Conservation (phyloP, 2,797 vertebrate species). For the Cossypha dichroa region DNA sequence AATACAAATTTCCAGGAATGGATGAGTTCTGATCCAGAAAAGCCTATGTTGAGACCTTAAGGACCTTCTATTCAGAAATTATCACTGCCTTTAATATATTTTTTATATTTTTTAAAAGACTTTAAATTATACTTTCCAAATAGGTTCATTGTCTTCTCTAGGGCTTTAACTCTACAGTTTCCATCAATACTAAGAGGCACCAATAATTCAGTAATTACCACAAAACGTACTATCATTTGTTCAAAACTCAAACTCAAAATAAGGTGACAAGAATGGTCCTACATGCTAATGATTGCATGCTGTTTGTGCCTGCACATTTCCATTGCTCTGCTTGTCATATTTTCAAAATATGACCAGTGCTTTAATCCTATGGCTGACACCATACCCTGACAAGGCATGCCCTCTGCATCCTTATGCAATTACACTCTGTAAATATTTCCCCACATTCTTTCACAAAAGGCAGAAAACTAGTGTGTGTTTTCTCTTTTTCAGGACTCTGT, state of each 20-base stretch:
- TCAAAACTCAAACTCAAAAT: background rate
- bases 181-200: background rate
- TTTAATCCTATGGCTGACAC: background rate
- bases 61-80: background rate
- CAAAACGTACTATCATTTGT: background rate
- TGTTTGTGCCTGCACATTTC: background rate
- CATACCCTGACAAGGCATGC: background rate
- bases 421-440: background rate
- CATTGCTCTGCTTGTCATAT: background rate
- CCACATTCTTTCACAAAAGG: background rate
- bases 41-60: background rate
- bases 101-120: background rate
- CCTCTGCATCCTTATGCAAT: background rate
- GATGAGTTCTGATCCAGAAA: background rate
- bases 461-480: background rate
- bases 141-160: background rate
- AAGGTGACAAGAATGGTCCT: background rate
- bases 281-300: background rate
- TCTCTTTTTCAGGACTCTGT: background rate
- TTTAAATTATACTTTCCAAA: background rate
- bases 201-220: background rate
- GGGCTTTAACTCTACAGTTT: background rate
- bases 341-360: background rate
- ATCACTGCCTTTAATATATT: background rate
- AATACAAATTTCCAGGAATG: background rate